Evolutionary conservation across 2,888 invertebrate genomes (phyloP).

Genomic region (Drosophila formosana): DNA sequence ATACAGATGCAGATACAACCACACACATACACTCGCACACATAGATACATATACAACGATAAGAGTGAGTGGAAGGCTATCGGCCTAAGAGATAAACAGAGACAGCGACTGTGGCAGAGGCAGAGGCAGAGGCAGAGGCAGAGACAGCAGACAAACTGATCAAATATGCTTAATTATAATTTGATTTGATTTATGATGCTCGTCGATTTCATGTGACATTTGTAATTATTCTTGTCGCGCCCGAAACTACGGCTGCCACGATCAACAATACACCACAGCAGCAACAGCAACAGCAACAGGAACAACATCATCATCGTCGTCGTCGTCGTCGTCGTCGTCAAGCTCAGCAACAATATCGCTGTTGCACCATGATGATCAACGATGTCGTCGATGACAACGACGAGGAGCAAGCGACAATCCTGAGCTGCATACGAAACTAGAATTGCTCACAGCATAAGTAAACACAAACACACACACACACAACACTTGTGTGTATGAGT

Average conservation of each 20-base stretch:
- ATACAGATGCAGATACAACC: slow-evolving; percentile 1
- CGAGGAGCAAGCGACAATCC: slow-evolving; percentile 81
- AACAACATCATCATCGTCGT: slow-evolving; percentile 53
- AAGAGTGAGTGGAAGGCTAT: slow-evolving; percentile 57
- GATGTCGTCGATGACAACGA: slow-evolving; percentile 76
- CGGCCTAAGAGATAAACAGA: slow-evolving; percentile 54
- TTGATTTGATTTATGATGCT: slow-evolving; percentile 84
- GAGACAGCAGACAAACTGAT: slow-evolving; percentile 64
- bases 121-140: slow-evolving; percentile 13
- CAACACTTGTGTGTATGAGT: not conserved
- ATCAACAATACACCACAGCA: slow-evolving; percentile 62
- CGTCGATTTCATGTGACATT: slow-evolving; percentile 83
- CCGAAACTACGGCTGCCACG: slow-evolving; percentile 67
- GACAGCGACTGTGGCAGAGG: slow-evolving; percentile 25
- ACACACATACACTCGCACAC: slow-evolving; percentile 18
- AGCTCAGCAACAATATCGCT: slow-evolving; percentile 27
- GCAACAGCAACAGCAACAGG: slow-evolving; percentile 33
- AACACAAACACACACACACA: slow-evolving; percentile 9
- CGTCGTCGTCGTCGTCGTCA: slow-evolving; percentile 28
- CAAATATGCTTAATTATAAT: slow-evolving; percentile 81
- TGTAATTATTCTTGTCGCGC: slow-evolving; percentile 84
- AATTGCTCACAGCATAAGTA: slow-evolving; percentile 15
- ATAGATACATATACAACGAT: slow-evolving; percentile 33
- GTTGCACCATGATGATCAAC: slow-evolving; percentile 70
- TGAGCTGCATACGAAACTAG: slow-evolving; percentile 79